Evolutionary conservation across 2,888 invertebrate genomes (phyloP), one percentile per base, ranked within the genome.

Genomic region (Cataglyphis rosenhaueri): DNA sequence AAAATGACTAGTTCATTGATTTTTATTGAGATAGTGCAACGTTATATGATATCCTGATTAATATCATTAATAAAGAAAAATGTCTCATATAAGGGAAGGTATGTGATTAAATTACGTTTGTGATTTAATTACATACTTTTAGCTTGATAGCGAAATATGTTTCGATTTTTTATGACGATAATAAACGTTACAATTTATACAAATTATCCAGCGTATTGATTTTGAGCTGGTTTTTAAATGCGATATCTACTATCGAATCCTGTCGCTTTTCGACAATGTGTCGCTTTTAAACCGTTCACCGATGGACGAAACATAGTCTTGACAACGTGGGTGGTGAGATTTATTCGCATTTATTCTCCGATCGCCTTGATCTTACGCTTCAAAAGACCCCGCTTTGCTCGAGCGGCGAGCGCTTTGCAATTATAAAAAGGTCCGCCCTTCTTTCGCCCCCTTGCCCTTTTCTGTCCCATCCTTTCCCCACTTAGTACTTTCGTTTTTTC

Each of bases 371-470:
- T 90, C 90, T 91, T 90, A 86, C 86, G 88, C 88, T 88, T 88
- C 87, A 85, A 89, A 89, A 89, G 87, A 82, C 85, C 57, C 65
- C 85, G 76, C 87, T 86, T 88, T 83, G 84, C 82, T 86, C 84
- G 86, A 85, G 84, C 88, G 85, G 85, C 86, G 87, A 90, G 83
- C 86, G 89, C 86, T 92, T 92, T 91, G 92, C 92, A 92, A 92
- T 92, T 92, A 92, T 90, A 92, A 92, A 91, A 91, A 90, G 91
- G 87, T 83, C 83, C 84, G 71, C 75, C 83, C 83, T 83, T 79
- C 82, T 84, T 74, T 85, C 85, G 85, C 71, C 74, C 74, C 70
- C 82, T 64, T 71, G 52, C 81, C 75, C 59, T 74, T 35, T 35
- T 81, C 65, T 71, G 73, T 70, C 61, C 64, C 79, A 59, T 32